Percentiles rank a stretch among this genome's conserved stretches.
Evolutionary conservation across 1,140 invertebrate genomes (phyloP).

Genomic region (Ooceraea biroi): DNA sequence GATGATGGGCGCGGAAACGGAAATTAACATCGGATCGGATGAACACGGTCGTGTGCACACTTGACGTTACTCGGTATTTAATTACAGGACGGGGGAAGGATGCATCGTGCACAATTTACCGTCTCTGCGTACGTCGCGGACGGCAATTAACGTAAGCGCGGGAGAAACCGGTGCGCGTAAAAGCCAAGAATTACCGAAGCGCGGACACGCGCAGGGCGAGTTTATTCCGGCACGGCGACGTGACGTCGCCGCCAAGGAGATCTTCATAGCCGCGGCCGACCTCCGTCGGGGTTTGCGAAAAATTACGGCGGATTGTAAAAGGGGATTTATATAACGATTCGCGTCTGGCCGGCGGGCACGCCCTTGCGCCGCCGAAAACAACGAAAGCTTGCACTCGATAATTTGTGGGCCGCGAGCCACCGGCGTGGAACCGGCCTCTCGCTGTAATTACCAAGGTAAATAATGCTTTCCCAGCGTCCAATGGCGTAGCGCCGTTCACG

Average conservation of each 20-base stretch:
- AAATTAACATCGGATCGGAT: slow-evolving; percentile 37
- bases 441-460: slow-evolving; percentile 79
- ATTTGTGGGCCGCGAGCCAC: slow-evolving; percentile 76
- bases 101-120: slow-evolving; percentile 29
- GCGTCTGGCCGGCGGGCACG: slow-evolving; percentile 64
- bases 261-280: neutral
- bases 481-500: slow-evolving; percentile 73
- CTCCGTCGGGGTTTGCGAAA: slow-evolving; percentile 14
- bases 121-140: slow-evolving; percentile 1
- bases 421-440: slow-evolving; percentile 75
- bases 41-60: neutral
- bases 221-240: slow-evolving; percentile 29
- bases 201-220: neutral
- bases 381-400: slow-evolving; percentile 74
- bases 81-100: slow-evolving; percentile 10
- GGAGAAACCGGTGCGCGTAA: slow-evolving; percentile 53
- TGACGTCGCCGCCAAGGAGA: slow-evolving; percentile 38
- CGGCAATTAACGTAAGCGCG: slow-evolving; percentile 44
- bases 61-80: slow-evolving; percentile 24
- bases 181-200: slow-evolving; percentile 31
- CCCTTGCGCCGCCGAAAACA: slow-evolving; percentile 66
- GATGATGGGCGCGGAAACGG: neutral
- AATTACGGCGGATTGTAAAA: slow-evolving; percentile 62
- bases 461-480: slow-evolving; percentile 74
- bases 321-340: slow-evolving; percentile 74